A percentile compares a stretch with the other conserved stretches of the same genome.
These are phyloP conservation scores for Labeo rohita DNA, from an alignment of 2,113 vertebrate species.

Conservation along the genomic window DNA sequence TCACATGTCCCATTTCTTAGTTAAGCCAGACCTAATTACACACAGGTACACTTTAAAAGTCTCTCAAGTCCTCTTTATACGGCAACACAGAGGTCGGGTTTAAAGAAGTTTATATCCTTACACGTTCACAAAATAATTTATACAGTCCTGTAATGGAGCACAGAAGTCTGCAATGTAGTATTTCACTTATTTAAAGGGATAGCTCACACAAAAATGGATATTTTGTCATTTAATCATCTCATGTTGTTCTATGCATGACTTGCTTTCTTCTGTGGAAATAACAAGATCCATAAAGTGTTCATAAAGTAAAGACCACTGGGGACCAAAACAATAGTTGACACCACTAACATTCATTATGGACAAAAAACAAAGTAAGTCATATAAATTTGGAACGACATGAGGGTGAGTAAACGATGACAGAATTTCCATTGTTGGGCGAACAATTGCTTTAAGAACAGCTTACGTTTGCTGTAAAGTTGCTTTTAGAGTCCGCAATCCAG, in stretches of 20 bases:
- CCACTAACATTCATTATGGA: not conserved
- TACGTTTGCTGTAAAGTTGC: not conserved
- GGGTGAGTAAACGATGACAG: not conserved
- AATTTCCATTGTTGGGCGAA: not conserved
- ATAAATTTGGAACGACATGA: not conserved
- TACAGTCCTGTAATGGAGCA: not conserved
- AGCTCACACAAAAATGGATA: not conserved
- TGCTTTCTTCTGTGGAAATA: not conserved
- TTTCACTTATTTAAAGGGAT: not conserved
- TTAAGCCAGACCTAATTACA: slow-evolving; percentile 30
- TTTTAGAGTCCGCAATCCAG: not conserved
- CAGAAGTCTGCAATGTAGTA: not conserved
- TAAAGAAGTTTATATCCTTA: not conserved
- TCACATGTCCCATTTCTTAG: not conserved
- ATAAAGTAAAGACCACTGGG: not conserved
- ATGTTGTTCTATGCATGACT: not conserved
- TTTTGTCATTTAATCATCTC: not conserved
- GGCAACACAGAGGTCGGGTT: not conserved
- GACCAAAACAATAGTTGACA: not conserved
- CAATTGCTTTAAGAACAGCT: not conserved
- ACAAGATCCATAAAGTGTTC: not conserved
- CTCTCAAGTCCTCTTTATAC: not conserved
- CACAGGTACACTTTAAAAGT: slow-evolving; percentile 29
- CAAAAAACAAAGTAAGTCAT: not conserved
- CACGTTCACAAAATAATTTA: not conserved